These are phyloP conservation scores for Serrognathus titanus DNA, from an alignment of 2,888 invertebrate species.

Conservation along the genomic window DNA sequence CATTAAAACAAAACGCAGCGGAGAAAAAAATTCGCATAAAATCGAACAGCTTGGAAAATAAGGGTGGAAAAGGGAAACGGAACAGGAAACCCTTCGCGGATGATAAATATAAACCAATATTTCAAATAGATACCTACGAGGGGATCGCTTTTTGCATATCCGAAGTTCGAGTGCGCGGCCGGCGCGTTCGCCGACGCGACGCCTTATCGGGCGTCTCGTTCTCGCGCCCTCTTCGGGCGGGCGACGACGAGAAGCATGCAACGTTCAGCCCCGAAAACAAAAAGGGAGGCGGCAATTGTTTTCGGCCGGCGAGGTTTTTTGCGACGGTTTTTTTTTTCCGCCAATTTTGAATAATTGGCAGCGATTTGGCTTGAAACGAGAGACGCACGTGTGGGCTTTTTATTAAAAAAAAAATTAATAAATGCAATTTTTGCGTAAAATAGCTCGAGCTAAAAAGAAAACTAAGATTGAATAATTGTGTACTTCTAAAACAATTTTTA, in stretches of 20 bases:
- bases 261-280: conserved; percentile 36
- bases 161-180: conserved; percentile 13
- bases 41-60: conserved; percentile 32
- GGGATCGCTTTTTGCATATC: conserved; percentile 28
- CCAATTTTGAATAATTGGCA: too few relatives aligned
- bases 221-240: neutral
- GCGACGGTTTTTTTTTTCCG: neutral
- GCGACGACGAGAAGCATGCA: neutral
- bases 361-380: too few relatives aligned
- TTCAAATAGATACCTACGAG: conserved; percentile 33
- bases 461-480: too few relatives aligned
- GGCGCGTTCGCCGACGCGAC: neutral
- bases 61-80: conserved; percentile 33
- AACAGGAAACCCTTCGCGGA: conserved; percentile 32
- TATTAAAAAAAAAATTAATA: too few relatives aligned
- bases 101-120: conserved; percentile 36
- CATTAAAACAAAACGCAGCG: neutral
- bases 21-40: conserved; percentile 13
- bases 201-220: neutral
- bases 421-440: too few relatives aligned
- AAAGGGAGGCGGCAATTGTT: conserved; percentile 36
- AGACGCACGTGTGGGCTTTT: too few relatives aligned
- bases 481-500: too few relatives aligned
- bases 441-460: too few relatives aligned
- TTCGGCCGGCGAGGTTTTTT: conserved; percentile 25